Conservation (phyloP, 2,888 invertebrate species). For the Yponomeuta evonymella region DNA sequence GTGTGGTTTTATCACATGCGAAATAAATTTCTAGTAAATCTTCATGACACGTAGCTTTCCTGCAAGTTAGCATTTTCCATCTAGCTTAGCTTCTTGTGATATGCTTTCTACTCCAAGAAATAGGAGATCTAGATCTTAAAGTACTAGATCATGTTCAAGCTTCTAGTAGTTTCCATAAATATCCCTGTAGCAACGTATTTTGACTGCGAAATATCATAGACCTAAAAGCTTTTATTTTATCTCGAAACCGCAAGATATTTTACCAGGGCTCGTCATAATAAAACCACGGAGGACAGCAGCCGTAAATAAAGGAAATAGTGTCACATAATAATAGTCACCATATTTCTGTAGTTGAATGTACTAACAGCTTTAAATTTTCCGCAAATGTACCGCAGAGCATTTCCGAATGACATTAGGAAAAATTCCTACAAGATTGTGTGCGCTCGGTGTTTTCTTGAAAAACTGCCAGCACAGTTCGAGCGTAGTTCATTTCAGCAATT, state of each 20-base stretch:
- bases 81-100: too few relatives aligned
- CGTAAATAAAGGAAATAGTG: not conserved
- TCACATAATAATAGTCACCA: not conserved
- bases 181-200: not conserved
- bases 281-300: not conserved
- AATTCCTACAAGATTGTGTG: constrained; percentile 25
- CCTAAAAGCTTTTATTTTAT: not conserved
- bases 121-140: too few relatives aligned
- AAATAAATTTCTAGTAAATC: too few relatives aligned
- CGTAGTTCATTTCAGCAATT: constrained; percentile 11
- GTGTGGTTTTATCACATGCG: too few relatives aligned
- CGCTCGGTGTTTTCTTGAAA: constrained; percentile 25
- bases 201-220: not conserved
- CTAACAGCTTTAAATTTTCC: constrained; percentile 25
- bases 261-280: not conserved
- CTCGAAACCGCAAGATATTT: not conserved
- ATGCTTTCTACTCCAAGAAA: too few relatives aligned
- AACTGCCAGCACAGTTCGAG: constrained; percentile 26
- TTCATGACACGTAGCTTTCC: too few relatives aligned
- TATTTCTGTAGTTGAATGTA: constrained; percentile 17
- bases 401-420: constrained; percentile 28
- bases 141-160: not conserved
- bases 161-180: not conserved
- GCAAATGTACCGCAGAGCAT: constrained; percentile 26
- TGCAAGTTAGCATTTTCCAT: too few relatives aligned